These are phyloP conservation scores for Gobionotothen gibberifrons DNA, from an alignment of 2,797 vertebrate genomes.

Conservation along the genomic window DNA sequence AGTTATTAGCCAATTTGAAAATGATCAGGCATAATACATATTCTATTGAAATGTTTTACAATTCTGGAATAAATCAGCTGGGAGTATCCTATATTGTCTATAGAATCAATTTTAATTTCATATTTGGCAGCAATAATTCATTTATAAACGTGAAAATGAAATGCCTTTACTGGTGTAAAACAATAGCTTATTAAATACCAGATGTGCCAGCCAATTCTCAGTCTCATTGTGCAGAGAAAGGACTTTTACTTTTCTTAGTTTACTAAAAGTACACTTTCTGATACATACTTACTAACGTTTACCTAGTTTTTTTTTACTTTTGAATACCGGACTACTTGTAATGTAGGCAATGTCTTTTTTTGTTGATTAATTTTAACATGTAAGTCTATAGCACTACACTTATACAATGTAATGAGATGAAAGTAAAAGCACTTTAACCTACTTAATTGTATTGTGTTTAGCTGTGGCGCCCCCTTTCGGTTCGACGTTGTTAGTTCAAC, in stretches of 20 bases:
- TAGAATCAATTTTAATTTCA: neutral
- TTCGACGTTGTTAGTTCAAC: neutral
- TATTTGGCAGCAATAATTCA: neutral
- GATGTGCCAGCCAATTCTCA: neutral
- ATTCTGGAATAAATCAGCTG: conserved; percentile 1
- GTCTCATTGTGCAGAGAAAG: neutral
- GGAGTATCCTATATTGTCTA: neutral
- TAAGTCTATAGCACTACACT: too few relatives aligned
- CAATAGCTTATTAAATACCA: neutral
- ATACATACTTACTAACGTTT: neutral
- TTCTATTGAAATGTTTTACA: neutral
- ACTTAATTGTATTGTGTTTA: neutral
- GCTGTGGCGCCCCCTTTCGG: conserved; percentile 63
- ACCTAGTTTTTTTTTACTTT: too few relatives aligned
- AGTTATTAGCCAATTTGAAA: neutral
- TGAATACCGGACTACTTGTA: neutral
- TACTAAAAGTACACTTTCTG: neutral
- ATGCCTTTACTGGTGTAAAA: neutral
- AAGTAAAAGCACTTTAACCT: too few relatives aligned
- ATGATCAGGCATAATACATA: neutral
- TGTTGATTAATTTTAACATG: too few relatives aligned
- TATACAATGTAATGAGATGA: too few relatives aligned
- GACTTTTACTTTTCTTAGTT: too few relatives aligned
- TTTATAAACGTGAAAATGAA: conserved; percentile 2
- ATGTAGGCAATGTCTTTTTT: too few relatives aligned